phyloP scores from a whole-genome alignment of 2,797 vertebrate species.

The Scyliorhinus canicula region DNA sequence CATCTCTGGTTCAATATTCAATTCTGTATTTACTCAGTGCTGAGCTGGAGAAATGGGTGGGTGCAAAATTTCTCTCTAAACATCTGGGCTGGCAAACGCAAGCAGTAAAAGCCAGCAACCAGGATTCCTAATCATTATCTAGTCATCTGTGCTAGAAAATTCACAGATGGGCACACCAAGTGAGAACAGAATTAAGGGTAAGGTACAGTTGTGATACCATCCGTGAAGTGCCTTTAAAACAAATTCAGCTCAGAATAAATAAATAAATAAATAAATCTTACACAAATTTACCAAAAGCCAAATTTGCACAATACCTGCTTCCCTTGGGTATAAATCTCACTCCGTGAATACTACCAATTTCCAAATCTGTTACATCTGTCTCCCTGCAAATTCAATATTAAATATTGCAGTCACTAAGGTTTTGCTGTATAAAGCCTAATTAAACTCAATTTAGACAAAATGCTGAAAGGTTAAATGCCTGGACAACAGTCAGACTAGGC shows the following conservation, averaged over 20 bases:
- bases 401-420: neutral
- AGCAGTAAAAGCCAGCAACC: neutral
- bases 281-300: neutral
- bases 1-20: neutral
- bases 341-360: neutral
- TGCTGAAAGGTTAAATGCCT: neutral
- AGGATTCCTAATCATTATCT: neutral
- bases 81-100: neutral
- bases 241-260: neutral
- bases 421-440: neutral
- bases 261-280: too few species aligned
- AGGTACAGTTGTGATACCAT: neutral
- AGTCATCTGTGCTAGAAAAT: neutral
- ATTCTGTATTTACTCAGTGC: neutral
- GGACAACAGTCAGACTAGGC: too few species aligned
- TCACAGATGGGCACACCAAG: neutral
- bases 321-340: neutral
- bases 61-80: neutral
- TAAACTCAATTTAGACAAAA: neutral
- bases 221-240: neutral
- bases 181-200: neutral
- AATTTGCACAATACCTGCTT: neutral
- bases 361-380: neutral
- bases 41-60: neutral
- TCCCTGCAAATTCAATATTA: neutral